Percentiles rank a stretch among this genome's conserved stretches.
These are phyloP conservation scores for Gymnoscelis rufifasciata DNA, from an alignment of 2,888 invertebrate genomes.

Conservation along the genomic window DNA sequence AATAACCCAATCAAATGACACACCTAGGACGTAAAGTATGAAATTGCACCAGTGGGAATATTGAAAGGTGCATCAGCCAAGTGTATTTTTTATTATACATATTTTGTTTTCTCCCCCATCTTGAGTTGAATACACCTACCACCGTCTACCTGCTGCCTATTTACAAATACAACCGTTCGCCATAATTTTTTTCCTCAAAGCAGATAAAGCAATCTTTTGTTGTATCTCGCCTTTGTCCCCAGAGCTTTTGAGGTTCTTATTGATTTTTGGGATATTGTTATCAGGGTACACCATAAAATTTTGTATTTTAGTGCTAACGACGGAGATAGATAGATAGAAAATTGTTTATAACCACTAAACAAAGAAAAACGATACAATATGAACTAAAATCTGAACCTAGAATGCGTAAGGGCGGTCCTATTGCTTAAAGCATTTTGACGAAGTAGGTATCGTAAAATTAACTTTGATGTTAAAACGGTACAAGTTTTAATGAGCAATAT, in stretches of 20 bases:
- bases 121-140: conserved; percentile 71
- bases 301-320: background rate
- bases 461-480: too few relatives aligned
- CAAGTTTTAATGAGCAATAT: too few relatives aligned
- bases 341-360: too few relatives aligned
- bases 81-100: conserved; percentile 40
- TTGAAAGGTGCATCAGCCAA: conserved; percentile 60
- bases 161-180: conserved; percentile 69
- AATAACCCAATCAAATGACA: conserved; percentile 5
- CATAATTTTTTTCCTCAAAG: conserved; percentile 52
- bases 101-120: conserved; percentile 35
- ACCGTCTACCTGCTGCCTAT: conserved; percentile 73
- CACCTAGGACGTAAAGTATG: conserved; percentile 8
- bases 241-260: conserved; percentile 21
- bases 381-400: too few relatives aligned
- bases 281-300: background rate
- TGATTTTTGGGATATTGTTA: conserved; percentile 31
- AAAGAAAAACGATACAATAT: too few relatives aligned
- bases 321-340: too few relatives aligned
- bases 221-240: conserved; percentile 50
- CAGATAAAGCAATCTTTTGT: conserved; percentile 55
- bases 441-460: too few relatives aligned
- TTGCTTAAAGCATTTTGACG: too few relatives aligned
- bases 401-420: too few relatives aligned
- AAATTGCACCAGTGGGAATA: conserved; percentile 55